These are phyloP conservation scores for Vesta saturnalis DNA, from an alignment of 2,888 invertebrate species.

Conservation along the genomic window DNA sequence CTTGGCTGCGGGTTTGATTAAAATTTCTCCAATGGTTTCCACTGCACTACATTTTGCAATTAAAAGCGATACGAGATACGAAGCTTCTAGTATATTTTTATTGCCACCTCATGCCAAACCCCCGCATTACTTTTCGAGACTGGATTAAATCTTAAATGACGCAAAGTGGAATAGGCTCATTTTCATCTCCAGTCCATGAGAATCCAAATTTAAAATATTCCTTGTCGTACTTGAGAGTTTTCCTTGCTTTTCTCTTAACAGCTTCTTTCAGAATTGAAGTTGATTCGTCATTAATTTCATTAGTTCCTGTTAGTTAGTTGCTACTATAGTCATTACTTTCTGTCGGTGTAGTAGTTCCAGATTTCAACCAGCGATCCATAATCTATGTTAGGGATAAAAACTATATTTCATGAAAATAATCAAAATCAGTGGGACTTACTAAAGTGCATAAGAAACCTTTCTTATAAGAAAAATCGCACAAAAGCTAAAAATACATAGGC, in stretches of 20 bases:
- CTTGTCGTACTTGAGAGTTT: background rate
- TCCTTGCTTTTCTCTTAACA: background rate
- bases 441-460: background rate
- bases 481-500: background rate
- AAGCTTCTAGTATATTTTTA: conserved; percentile 13
- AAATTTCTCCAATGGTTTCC: conserved; percentile 9
- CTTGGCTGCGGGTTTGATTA: conserved; percentile 19
- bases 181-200: background rate
- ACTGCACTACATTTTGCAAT: conserved; percentile 16
- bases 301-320: background rate
- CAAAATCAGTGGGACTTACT: background rate
- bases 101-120: background rate
- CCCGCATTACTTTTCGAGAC: background rate
- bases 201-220: too few relatives aligned
- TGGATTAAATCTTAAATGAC: conserved; percentile 11
- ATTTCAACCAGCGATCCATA: background rate
- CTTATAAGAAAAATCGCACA: background rate
- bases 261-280: conserved; percentile 1
- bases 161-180: too few relatives aligned
- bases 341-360: background rate
- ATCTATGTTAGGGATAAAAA: conserved; percentile 1
- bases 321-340: background rate
- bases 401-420: background rate
- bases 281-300: conserved; percentile 2
- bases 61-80: conserved; percentile 16